A percentile compares a stretch with the other conserved stretches of the same genome.
These are phyloP conservation scores for Atopsyche davidsoni DNA, from an alignment of 1,140 invertebrate species.

Conservation along the genomic window DNA sequence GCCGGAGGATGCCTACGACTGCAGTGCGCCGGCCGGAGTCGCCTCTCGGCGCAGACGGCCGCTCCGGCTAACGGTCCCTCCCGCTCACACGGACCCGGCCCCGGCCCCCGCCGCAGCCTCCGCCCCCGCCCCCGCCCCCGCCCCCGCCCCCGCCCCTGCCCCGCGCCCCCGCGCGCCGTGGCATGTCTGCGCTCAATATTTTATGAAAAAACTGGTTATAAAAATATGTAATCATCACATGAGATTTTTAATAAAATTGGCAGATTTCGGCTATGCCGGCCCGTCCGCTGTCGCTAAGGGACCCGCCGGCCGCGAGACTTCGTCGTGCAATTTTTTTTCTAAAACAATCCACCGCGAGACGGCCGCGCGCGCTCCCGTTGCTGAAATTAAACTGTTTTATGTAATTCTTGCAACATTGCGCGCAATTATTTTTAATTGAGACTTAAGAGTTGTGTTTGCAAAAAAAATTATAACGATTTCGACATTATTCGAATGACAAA, in stretches of 20 bases:
- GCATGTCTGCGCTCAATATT: conserved; percentile 28
- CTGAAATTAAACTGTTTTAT: too few species aligned
- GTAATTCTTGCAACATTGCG: too few species aligned
- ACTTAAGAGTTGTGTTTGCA: too few species aligned
- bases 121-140: too few species aligned
- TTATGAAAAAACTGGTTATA: conserved; percentile 29
- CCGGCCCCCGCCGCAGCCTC: too few species aligned
- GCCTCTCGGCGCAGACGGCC: conserved; percentile 4
- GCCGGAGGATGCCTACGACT: too few species aligned
- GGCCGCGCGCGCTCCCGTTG: too few species aligned
- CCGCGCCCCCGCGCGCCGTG: conserved; percentile 9
- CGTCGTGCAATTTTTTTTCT: neutral
- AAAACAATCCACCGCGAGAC: too few species aligned
- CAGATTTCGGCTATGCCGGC: conserved; percentile 17
- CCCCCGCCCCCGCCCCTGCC: too few species aligned
- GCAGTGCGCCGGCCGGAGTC: neutral
- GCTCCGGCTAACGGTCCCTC: conserved; percentile 8
- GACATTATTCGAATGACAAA: too few species aligned
- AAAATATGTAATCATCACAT: conserved; percentile 28
- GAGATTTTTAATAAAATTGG: conserved; percentile 28
- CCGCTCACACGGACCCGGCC: neutral
- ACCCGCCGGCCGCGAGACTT: neutral
- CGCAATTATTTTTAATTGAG: too few species aligned
- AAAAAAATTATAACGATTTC: too few species aligned
- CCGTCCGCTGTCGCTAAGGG: neutral